Conservation (phyloP, 2,888 invertebrate species). For the Eupithecia tripunctaria region DNA sequence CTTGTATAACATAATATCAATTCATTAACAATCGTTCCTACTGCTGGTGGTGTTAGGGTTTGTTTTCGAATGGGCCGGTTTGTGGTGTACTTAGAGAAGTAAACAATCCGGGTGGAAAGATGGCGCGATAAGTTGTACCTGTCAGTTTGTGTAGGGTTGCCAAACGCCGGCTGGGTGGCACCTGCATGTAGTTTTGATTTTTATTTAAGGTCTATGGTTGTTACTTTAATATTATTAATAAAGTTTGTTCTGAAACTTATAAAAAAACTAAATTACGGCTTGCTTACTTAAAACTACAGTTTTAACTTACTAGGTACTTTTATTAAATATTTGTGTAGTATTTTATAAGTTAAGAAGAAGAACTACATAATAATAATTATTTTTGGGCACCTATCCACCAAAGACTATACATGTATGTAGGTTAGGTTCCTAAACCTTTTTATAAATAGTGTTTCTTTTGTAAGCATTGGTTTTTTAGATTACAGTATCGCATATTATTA, state of each 20-base stretch:
- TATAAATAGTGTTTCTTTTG: not conserved
- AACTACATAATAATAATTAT: too few species aligned
- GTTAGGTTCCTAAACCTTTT: too few species aligned
- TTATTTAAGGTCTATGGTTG: not conserved
- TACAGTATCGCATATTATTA: not conserved
- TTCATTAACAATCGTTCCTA: conserved; percentile 5
- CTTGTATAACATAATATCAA: conserved; percentile 38
- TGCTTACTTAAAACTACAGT: too few species aligned
- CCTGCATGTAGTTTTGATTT: not conserved
- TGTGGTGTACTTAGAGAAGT: conserved; percentile 58
- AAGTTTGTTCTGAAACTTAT: too few species aligned
- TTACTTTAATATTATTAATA: too few species aligned
- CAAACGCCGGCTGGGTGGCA: not conserved
- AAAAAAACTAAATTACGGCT: too few species aligned
- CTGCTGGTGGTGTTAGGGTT: conserved; percentile 16
- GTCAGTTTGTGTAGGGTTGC: conserved; percentile 32
- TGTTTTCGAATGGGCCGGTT: conserved; percentile 7
- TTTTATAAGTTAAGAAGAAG: too few species aligned
- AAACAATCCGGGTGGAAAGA: conserved; percentile 62
- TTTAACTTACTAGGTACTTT: too few species aligned
- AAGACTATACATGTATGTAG: too few species aligned
- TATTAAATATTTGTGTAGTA: too few species aligned
- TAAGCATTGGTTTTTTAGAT: not conserved
- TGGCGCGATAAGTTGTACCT: conserved; percentile 73
- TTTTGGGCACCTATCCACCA: too few species aligned